Conservation (phyloP, 1,140 invertebrate genomes). For the Platorchestia sp. region DNA sequence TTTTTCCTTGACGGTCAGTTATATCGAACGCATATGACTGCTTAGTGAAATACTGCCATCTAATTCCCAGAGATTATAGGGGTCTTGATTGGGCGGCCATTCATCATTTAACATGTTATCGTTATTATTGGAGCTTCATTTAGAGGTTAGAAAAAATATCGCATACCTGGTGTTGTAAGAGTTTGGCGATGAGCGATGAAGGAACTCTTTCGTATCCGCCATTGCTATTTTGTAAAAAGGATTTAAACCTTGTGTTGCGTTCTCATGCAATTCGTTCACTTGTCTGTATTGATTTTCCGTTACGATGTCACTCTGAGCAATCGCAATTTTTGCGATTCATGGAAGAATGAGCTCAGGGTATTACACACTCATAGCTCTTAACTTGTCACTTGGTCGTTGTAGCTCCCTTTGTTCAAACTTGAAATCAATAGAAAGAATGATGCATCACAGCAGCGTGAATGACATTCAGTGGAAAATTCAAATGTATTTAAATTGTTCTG, state of each 20-base stretch:
- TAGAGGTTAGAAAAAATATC: not conserved
- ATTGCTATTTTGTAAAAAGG: not conserved
- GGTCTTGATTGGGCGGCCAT: no score
- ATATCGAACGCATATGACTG: no score
- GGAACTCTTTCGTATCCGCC: not conserved
- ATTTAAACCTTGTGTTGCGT: not conserved
- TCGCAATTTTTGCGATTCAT: not conserved
- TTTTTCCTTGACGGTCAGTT: no score
- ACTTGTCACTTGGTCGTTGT: not conserved
- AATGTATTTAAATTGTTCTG: not conserved
- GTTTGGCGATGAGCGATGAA: not conserved
- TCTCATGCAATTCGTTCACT: not conserved
- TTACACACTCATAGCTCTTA: not conserved
- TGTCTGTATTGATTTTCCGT: not conserved
- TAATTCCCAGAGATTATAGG: no score
- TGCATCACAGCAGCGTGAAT: not conserved
- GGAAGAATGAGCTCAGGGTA: not conserved
- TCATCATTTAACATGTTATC: no score
- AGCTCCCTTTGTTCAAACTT: not conserved
- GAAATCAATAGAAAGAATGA: not conserved
- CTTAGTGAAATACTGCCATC: no score
- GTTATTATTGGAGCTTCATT: no score
- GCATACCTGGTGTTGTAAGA: not conserved
- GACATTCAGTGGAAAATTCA: not conserved
- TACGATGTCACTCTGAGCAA: not conserved